phyloP scores from a whole-genome alignment of 2,113 vertebrate species.

The Hystrix cristata region DNA sequence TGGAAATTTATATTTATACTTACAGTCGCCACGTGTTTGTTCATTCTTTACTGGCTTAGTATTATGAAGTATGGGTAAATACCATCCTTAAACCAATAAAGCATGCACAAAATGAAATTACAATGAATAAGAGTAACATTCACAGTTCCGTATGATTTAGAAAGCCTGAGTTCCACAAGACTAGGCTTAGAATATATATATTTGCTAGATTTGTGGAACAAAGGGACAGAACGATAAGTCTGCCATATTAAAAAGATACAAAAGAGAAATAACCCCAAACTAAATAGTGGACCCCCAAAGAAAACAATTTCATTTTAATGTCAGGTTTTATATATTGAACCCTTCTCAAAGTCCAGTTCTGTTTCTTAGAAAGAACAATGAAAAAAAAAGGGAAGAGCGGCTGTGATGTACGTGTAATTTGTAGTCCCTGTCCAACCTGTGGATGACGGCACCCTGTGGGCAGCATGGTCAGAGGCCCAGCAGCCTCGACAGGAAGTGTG shows the following conservation, averaged over 20 bases:
- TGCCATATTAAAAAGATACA: not conserved
- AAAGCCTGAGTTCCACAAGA: not conserved
- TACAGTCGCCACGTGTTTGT: slow-evolving; percentile 58
- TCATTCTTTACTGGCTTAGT: slow-evolving; percentile 36
- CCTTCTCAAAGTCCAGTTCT: slow-evolving; percentile 39
- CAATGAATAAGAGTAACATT: not conserved
- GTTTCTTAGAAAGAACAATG: not conserved
- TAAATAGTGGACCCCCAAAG: not conserved
- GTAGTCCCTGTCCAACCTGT: not conserved
- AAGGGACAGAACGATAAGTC: not conserved
- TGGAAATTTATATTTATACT: slow-evolving; percentile 87
- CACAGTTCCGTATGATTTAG: not conserved
- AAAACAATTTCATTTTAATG: slow-evolving; percentile 27
- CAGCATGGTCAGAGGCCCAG: not conserved
- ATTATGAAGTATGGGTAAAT: not conserved
- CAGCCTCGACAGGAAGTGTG: not conserved
- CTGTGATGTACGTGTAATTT: too few relatives aligned
- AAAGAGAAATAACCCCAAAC: not conserved
- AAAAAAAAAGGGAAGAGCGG: not conserved
- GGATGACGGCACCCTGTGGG: not conserved
- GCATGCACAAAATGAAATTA: not conserved
- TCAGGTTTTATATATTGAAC: not conserved
- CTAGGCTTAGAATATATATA: not conserved
- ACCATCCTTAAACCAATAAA: not conserved
- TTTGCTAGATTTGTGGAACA: slow-evolving; percentile 16